Evolutionary conservation across 2,797 vertebrate genomes (phyloP).

Genomic region (Lycodopsis pacificus): DNA sequence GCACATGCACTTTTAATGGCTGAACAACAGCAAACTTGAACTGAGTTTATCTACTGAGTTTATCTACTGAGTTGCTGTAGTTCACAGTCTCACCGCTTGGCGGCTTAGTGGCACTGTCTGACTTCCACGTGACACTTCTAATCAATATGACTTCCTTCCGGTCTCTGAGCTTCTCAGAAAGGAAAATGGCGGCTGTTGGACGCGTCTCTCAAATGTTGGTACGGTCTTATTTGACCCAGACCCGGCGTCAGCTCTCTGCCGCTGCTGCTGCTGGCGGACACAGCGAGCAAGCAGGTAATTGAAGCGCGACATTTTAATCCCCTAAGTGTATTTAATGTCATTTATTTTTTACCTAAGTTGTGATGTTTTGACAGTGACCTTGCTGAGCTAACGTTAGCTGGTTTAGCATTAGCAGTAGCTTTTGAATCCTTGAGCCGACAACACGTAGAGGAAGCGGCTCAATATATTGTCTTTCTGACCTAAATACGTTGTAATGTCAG

Average conservation of each 20-base stretch:
- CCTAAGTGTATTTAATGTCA: rapidly evolving
- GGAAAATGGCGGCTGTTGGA: slow-evolving; percentile 79
- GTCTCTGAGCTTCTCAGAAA: slow-evolving; percentile 16
- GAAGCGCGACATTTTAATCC: rapidly evolving
- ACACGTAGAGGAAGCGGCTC: not conserved
- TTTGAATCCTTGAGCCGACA: slow-evolving; percentile 23
- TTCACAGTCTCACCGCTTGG: slow-evolving; percentile 4
- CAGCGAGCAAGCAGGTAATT: slow-evolving; percentile 68
- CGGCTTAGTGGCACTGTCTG: not conserved
- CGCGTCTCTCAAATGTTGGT: slow-evolving; percentile 59
- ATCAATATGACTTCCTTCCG: slow-evolving; percentile 41
- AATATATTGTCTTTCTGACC: not conserved
- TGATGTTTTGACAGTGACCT: slow-evolving; percentile 70
- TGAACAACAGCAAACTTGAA: not conserved
- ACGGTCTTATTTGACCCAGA: slow-evolving; percentile 68
- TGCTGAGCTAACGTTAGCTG: slow-evolving; percentile 59
- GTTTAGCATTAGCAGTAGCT: slow-evolving; percentile 28
- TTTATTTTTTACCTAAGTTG: rapidly evolving
- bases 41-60: not conserved
- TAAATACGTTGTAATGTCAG: not conserved
- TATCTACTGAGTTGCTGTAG: not conserved
- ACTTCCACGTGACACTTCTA: slow-evolving; percentile 20
- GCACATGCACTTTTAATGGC: no score
- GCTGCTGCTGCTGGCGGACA: slow-evolving; percentile 67
- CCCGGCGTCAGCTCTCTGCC: slow-evolving; percentile 78